Evolutionary conservation across 2,888 invertebrate genomes (phyloP).

Genomic region (Sesia apiformis): DNA sequence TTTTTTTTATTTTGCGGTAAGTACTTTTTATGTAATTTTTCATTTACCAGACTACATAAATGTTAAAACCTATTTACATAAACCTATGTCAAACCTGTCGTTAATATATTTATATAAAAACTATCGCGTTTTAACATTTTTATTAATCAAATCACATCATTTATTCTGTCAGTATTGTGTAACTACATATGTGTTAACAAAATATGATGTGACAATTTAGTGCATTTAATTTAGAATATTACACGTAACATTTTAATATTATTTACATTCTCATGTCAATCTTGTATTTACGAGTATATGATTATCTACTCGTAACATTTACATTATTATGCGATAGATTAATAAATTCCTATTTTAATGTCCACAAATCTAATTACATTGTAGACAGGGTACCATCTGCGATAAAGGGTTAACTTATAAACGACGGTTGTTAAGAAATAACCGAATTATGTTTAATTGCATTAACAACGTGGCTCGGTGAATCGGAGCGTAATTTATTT

Average conservation of each 20-base stretch:
- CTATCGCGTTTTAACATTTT: too few relatives aligned
- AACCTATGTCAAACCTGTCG: too few relatives aligned
- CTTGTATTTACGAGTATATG: background rate
- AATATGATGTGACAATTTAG: background rate
- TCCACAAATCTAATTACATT: slow-evolving; percentile 27
- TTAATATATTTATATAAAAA: too few relatives aligned
- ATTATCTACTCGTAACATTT: too few relatives aligned
- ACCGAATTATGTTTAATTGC: slow-evolving; percentile 52
- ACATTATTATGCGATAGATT: background rate
- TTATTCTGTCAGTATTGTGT: too few relatives aligned
- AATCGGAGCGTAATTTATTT: slow-evolving; percentile 51
- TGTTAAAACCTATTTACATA: too few relatives aligned
- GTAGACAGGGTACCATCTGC: slow-evolving; percentile 37
- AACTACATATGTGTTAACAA: too few relatives aligned
- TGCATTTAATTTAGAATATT: background rate
- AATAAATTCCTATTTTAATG: slow-evolving; percentile 21
- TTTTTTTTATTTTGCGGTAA: too few relatives aligned
- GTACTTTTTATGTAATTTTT: too few relatives aligned
- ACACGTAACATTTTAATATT: background rate
- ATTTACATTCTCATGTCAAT: background rate
- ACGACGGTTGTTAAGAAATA: slow-evolving; percentile 37
- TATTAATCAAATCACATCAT: too few relatives aligned
- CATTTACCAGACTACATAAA: too few relatives aligned
- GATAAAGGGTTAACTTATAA: slow-evolving; percentile 48
- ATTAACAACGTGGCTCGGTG: slow-evolving; percentile 39